A percentile compares a stretch with the other conserved stretches of the same genome.
Evolutionary conservation across 2,888 invertebrate genomes (phyloP).

Genomic region (Ryuthela nishihirai): DNA sequence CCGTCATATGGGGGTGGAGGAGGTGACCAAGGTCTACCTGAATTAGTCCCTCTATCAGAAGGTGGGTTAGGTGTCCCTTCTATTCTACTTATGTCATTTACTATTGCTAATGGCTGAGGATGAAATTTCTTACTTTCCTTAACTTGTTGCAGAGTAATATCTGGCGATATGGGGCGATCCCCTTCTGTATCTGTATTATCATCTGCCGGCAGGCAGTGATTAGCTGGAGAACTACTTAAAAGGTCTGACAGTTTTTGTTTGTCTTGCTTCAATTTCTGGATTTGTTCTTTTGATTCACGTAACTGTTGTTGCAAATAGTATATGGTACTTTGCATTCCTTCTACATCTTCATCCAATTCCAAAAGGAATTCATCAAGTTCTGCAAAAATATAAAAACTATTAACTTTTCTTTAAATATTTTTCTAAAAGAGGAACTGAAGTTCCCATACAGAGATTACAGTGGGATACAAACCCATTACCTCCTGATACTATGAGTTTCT

Average conservation of each 20-base stretch:
- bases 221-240: conserved; percentile 9
- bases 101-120: no score
- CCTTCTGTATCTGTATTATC: conserved; percentile 5
- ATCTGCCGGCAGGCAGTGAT: neutral
- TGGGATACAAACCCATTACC: no score
- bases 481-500: no score
- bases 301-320: conserved; percentile 89
- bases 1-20: neutral
- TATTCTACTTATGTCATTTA: conserved; percentile 14
- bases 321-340: conserved; percentile 98
- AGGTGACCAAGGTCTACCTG: neutral
- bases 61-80: neutral
- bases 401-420: no score
- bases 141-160: no score
- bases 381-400: conserved; percentile 54
- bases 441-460: no score
- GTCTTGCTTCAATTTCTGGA: conserved; percentile 44
- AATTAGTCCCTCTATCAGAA: conserved; percentile 2
- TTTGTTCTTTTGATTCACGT: conserved; percentile 71
- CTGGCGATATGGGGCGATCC: no score
- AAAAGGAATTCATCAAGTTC: conserved; percentile 93
- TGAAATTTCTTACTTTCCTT: no score
- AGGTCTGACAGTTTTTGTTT: conserved; percentile 21
- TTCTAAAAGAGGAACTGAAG: no score
- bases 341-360: conserved; percentile 94